Conservation (phyloP, 1,140 invertebrate genomes). For the Colletes gigas region DNA sequence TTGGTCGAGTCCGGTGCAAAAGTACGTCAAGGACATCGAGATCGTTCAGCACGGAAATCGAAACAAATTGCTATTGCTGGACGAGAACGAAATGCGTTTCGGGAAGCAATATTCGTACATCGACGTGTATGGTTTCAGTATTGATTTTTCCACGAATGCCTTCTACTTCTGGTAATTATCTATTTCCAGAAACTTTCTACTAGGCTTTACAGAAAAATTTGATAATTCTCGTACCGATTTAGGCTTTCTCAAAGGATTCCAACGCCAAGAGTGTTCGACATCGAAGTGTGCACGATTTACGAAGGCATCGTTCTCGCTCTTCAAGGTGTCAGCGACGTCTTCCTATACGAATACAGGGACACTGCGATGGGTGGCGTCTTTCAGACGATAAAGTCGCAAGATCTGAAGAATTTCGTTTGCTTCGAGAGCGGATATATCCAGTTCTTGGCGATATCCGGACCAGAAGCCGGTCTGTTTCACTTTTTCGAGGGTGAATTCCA, state of each 20-base stretch:
- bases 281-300: conserved; percentile 61
- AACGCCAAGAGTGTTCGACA: conserved; percentile 42
- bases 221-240: not conserved
- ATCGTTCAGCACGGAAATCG: conserved; percentile 41
- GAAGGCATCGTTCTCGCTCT: conserved; percentile 52
- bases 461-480: conserved; percentile 59
- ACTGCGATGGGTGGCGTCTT: conserved; percentile 10
- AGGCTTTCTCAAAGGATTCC: conserved; percentile 57
- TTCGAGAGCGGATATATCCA: conserved; percentile 70
- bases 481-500: conserved; percentile 55
- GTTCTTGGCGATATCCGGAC: conserved; percentile 68
- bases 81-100: conserved; percentile 28
- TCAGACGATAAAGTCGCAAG: conserved; percentile 49
- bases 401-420: conserved; percentile 64
- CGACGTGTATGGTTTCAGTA: conserved; percentile 60
- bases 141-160: conserved; percentile 27
- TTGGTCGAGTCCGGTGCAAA: conserved; percentile 41
- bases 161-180: conserved; percentile 47
- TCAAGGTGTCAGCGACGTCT: conserved; percentile 49
- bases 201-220: too few species aligned
- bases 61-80: conserved; percentile 60
- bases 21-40: conserved; percentile 52
- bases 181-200: too few species aligned
- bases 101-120: conserved; percentile 39
- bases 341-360: conserved; percentile 64